Evolutionary conservation across 1,140 invertebrate species (phyloP).

Genomic region (Caenorhabditis briggsae): DNA sequence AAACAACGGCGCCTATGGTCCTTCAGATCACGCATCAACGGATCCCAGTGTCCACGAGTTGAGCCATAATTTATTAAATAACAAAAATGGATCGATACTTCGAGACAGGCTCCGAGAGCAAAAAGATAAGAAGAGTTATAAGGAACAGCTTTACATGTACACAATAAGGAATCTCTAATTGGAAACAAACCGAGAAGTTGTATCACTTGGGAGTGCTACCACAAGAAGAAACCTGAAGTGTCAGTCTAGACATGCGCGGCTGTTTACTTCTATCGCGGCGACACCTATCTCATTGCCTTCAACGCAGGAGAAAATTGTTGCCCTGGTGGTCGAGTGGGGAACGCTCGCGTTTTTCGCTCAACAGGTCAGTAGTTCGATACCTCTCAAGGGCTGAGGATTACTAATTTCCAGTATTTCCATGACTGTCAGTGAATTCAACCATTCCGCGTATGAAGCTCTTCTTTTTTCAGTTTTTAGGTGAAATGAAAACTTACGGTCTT

Average conservation of each 20-base stretch:
- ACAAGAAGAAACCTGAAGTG: neutral
- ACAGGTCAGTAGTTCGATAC: neutral
- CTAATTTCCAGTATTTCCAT: conserved; percentile 40
- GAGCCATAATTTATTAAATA: conserved; percentile 33
- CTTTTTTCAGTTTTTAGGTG: neutral
- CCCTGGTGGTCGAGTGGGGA: neutral
- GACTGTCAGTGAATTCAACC: conserved; percentile 21
- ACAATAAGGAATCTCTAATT: too few species aligned
- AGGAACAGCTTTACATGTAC: too few species aligned
- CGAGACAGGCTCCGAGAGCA: too few species aligned
- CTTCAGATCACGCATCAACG: conserved; percentile 40
- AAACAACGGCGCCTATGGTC: neutral
- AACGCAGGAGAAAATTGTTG: neutral
- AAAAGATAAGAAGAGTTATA: too few species aligned
- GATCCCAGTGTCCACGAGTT: neutral
- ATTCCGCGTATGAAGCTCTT: conserved; percentile 13
- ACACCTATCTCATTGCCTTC: neutral
- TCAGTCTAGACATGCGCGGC: neutral
- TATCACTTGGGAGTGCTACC: conserved; percentile 1
- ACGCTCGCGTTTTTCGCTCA: neutral
- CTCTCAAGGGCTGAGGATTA: neutral
- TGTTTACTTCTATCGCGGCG: too few species aligned
- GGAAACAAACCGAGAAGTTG: too few species aligned
- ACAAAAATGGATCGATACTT: conserved; percentile 16
- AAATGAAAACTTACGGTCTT: conserved; percentile 38